These are phyloP conservation scores for Mercenaria mercenaria DNA, from an alignment of 1,140 invertebrate genomes.

Conservation along the genomic window DNA sequence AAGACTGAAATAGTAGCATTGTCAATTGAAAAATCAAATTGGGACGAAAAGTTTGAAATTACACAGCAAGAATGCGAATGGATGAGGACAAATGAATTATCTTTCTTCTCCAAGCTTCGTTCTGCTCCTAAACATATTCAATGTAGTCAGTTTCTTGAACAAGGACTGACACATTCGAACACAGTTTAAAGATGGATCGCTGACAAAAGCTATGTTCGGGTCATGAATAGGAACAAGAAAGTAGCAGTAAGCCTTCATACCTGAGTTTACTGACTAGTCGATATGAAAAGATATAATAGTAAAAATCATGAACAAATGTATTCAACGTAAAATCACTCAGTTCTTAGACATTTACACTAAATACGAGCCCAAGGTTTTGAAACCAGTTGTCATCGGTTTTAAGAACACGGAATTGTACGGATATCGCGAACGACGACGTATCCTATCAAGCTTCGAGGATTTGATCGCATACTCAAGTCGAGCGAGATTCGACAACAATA, in stretches of 20 bases:
- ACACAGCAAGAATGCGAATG: no score
- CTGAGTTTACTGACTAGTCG: no score
- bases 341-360: constrained; percentile 7
- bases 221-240: not conserved
- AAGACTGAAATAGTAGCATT: no score
- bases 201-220: not conserved
- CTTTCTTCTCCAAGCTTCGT: no score
- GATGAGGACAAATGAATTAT: no score
- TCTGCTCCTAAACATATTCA: no score
- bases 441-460: not conserved
- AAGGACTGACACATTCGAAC: not conserved
- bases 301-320: no score
- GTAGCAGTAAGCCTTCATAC: not conserved
- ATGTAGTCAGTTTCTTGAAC: not conserved
- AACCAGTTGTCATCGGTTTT: not conserved
- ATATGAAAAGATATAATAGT: no score
- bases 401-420: not conserved
- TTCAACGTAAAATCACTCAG: not conserved
- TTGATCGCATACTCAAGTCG: not conserved
- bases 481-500: not conserved
- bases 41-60: no score
- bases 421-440: not conserved
- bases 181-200: not conserved
- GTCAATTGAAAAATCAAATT: no score
- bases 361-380: not conserved